Evolutionary conservation across 1,140 invertebrate genomes (phyloP), one percentile per base, ranked within the genome.

Genomic region (Epicauta chinensis): DNA sequence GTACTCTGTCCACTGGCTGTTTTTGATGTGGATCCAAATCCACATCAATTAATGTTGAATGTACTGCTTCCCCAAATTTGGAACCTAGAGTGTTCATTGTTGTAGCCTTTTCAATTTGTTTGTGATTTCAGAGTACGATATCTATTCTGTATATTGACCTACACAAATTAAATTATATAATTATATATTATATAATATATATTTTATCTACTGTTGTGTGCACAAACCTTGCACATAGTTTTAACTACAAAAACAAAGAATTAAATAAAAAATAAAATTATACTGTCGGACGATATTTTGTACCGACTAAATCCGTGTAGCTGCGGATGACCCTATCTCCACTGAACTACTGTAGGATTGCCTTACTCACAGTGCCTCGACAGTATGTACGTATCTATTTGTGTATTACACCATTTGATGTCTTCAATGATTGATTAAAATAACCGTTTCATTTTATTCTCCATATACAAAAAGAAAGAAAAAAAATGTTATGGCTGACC

Each of bases 301-400:
- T 58, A 58, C 57, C 60, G 57, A 61, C 57, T 53, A 38, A 30
- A 34, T 58, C 59, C 58, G 58, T 51, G 43, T 56, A 49, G 40
- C 57, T 48, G 57, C 59, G 64, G 65, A 64, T 56, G 56, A 67
- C 61, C 64, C 66, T 64, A 62, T 67, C 61, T 70, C 65, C 66
- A 70, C 68, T 69, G 59, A 62, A 68, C 64, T 70, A 69, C 58
- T 69, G 67, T 70, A 70, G 68, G 64, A 69, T 65, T 68, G 68
- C 68, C 68, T 70, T 70, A 70, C 66, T 70, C 68, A 70, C 68
- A 70, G 68, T 70, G 68, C 68, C 68, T 70, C 63, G 65, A 70
- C 66, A 69, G 67, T 69, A 70, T 68, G 68, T 70, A 70, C 58
- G 66, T 70, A 68, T 68, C 61, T 68, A 61, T 64, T 63, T 65